Base-by-base conservation (phyloP, 1,140 invertebrate species). In the Cyclina sinensis region DNA sequence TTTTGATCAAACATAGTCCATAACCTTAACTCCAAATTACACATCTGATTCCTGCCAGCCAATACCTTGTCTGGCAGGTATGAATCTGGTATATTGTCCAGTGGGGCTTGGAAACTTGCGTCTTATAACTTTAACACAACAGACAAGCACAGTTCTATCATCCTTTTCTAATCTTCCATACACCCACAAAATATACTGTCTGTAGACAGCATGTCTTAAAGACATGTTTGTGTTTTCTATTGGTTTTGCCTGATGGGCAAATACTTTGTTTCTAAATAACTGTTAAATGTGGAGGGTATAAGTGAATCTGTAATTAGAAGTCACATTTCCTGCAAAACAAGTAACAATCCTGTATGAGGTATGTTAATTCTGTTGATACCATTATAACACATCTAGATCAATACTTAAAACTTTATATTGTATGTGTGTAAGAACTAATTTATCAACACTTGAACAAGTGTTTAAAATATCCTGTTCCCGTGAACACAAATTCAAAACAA, bases 181-280 rank as follows among this genome's bases (percentile, higher is more conserved):
- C 27, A 78, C 37, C 74, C 74, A 78, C 18, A 78, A 51, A 30
- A 78, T 35, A 78, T 78, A 78, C 43, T 78, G 74, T 24, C 74
- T 43, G 74, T 78, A 78, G 5, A 43, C 74, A 51, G 74, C 74
- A 78, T 78, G 74, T 14, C 46, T 27, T 5, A 78, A 78, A 16
- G 74, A 12, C 27, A 24, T 78, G 27, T 78, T 78, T 12, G 46
- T 24, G 27, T 46, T 24, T 21, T 46, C 37, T 5, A 24, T 21
- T 9, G 37, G 21, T 16, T 18, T 18, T 18, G 74, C 74, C 5
- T 78, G 12, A 16, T 24, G 21, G 16, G 74, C 74, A n/a, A 48
- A 51, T 7, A 78, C 43, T 24, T 78, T 18, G 30, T 78, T 51
- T 48, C 74, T 18, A 48, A 78, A 78, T 5, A 18, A 24, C 74